phyloP scores from a whole-genome alignment of 2,797 vertebrate genomes.

The Capromys pilorides region DNA sequence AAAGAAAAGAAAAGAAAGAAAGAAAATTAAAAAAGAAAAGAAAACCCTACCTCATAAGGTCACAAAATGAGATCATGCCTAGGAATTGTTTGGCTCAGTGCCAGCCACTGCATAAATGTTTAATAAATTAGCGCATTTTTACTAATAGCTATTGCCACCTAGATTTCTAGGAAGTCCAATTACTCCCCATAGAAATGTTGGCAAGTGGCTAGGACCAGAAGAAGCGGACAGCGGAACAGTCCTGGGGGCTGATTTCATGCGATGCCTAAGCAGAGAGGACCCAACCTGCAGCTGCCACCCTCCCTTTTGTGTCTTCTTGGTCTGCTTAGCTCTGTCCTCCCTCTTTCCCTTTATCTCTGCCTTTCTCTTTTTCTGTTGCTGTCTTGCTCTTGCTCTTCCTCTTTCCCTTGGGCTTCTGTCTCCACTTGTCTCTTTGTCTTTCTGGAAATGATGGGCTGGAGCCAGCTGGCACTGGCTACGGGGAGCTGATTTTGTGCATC shows the following conservation, averaged over 20 bases:
- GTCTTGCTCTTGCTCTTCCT: neutral
- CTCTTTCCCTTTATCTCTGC: neutral
- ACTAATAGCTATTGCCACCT: neutral
- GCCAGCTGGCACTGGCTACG: neutral
- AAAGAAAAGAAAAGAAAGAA: neutral
- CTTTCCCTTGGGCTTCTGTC: neutral
- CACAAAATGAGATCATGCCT: neutral
- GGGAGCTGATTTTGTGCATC: conserved; percentile 50
- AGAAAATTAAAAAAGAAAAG: neutral
- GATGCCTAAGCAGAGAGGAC: neutral
- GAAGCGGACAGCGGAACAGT: neutral
- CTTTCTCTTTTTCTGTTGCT: neutral
- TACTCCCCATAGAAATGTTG: neutral
- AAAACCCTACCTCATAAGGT: conserved; percentile 5
- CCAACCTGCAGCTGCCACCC: neutral
- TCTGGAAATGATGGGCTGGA: neutral
- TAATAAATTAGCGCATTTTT: conserved; percentile 54
- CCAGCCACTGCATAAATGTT: conserved; percentile 46
- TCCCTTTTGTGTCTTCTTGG: neutral
- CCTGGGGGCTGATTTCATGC: neutral
- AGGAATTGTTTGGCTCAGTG: conserved; percentile 20
- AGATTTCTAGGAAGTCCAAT: conserved; percentile 47
- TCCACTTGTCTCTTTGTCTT: conserved; percentile 24
- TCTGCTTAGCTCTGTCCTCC: neutral
- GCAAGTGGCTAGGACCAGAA: neutral